Conservation (phyloP, 2,113 vertebrate species). For the Hyla sarda region DNA sequence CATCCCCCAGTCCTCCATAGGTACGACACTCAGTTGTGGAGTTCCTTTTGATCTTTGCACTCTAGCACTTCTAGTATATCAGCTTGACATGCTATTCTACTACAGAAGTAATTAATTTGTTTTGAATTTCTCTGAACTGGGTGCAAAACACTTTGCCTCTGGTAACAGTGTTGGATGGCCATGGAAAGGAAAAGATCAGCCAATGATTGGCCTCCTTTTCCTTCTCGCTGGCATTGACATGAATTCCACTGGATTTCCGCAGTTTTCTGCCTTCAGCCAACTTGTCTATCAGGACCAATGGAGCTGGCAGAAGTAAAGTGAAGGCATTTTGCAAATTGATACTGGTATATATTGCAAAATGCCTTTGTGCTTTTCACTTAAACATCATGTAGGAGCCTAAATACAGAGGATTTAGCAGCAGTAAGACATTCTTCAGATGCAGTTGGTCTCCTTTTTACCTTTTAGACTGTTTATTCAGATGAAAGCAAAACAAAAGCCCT, state of each 20-base stretch:
- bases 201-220: not conserved
- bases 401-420: not conserved
- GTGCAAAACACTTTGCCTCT: not conserved
- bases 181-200: not conserved
- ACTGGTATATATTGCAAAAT: not conserved
- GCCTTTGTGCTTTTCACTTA: not conserved
- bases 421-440: not conserved
- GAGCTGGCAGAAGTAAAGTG: not conserved
- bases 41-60: no score
- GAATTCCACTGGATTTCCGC: not conserved
- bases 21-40: no score
- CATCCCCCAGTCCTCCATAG: no score
- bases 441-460: not conserved
- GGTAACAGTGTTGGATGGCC: not conserved
- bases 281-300: not conserved
- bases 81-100: not conserved
- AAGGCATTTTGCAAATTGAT: slow-evolving; percentile 5
- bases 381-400: slow-evolving; percentile 1
- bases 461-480: not conserved
- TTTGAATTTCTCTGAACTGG: not conserved
- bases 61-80: no score
- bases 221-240: not conserved
- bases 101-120: not conserved
- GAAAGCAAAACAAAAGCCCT: not conserved
- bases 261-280: slow-evolving; percentile 4